Conservation (phyloP, 2,888 invertebrate genomes). For the Lasioglossum morio region DNA sequence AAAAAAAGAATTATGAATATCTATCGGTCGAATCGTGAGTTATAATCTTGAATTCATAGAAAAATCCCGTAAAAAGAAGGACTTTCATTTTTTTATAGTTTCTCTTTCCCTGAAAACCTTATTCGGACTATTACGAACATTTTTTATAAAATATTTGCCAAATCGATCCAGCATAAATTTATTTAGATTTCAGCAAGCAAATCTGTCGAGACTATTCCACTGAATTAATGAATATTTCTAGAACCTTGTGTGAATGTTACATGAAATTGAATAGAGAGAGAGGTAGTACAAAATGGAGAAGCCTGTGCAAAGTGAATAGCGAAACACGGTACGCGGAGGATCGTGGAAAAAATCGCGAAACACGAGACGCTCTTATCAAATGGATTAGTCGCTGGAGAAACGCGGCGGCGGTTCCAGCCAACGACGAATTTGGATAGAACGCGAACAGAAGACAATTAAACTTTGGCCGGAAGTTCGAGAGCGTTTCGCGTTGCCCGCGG, state of each 20-base stretch:
- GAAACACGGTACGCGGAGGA: background rate
- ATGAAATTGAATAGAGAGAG: background rate
- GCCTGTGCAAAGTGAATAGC: background rate
- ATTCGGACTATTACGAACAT: too few relatives aligned
- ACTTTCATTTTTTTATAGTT: too few relatives aligned
- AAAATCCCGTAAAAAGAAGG: too few relatives aligned
- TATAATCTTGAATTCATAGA: too few relatives aligned
- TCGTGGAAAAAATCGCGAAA: slow-evolving; percentile 6
- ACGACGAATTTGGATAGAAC: slow-evolving; percentile 65
- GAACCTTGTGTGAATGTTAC: background rate
- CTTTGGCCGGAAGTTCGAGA: slow-evolving; percentile 74
- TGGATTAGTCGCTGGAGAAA: slow-evolving; percentile 55
- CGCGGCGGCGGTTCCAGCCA: slow-evolving; percentile 15
- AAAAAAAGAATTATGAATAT: too few relatives aligned
- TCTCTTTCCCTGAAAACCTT: too few relatives aligned
- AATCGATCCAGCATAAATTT: too few relatives aligned
- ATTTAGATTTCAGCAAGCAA: background rate
- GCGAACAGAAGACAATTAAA: slow-evolving; percentile 77
- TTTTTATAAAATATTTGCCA: too few relatives aligned
- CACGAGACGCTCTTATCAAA: slow-evolving; percentile 39
- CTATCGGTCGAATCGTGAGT: too few relatives aligned
- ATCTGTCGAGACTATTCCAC: background rate
- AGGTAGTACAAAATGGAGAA: background rate
- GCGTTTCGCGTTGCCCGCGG: slow-evolving; percentile 62
- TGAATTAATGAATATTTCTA: background rate